Conservation (phyloP, 2,113 vertebrate species). For the Boulengeromyrus knoepffleri region DNA sequence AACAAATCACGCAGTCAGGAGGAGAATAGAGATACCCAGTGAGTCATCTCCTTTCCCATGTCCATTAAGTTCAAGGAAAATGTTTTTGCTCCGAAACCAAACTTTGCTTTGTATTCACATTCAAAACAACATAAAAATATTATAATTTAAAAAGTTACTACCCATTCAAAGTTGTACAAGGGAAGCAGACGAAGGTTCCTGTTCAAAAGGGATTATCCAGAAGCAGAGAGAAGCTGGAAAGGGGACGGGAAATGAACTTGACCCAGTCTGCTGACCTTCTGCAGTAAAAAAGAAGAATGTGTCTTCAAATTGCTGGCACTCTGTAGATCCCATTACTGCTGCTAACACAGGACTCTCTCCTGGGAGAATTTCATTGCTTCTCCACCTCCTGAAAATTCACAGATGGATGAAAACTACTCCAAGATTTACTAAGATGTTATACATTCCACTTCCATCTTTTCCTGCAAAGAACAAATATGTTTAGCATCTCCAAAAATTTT, state of each 20-base stretch:
- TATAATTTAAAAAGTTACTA: neutral
- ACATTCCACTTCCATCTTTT: neutral
- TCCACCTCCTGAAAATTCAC: neutral
- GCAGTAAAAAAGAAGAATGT: slow-evolving; percentile 14
- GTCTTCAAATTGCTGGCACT: neutral
- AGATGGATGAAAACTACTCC: neutral
- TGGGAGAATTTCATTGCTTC: neutral
- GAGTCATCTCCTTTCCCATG: neutral
- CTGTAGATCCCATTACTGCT: slow-evolving; percentile 14
- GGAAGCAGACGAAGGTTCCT: no score
- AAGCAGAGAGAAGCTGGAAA: neutral
- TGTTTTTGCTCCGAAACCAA: neutral
- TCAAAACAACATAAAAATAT: neutral
- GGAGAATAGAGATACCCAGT: neutral
- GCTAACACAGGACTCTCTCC: neutral
- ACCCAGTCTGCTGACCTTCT: slow-evolving; percentile 8
- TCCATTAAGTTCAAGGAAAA: neutral
- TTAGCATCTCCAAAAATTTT: neutral
- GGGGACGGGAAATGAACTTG: slow-evolving; percentile 9
- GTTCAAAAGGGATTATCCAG: neutral
- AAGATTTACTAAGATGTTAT: neutral
- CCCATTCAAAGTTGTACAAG: neutral
- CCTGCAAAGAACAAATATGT: neutral
- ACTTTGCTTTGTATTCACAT: neutral
- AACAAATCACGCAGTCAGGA: neutral